Evolutionary conservation across 92 coral and sea anemone genomes (phyloP).

Genomic region (Palythoa heliodiscus): DNA sequence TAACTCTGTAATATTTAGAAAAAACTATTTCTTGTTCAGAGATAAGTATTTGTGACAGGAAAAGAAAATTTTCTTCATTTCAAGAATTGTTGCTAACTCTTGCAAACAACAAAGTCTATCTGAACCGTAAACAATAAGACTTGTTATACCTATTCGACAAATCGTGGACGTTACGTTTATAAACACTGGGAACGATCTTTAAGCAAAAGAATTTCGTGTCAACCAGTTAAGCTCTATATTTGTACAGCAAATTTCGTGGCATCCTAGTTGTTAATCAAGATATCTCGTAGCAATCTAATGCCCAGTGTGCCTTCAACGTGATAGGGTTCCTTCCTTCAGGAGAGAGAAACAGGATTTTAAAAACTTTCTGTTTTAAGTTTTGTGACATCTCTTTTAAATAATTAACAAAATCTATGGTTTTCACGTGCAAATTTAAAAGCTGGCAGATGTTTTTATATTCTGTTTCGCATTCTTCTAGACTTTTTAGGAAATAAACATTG

Average conservation of each 20-base stretch:
- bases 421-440: not conserved
- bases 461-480: too few species aligned
- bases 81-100: not conserved
- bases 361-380: not conserved
- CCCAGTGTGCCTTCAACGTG: not conserved
- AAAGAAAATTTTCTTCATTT: not conserved
- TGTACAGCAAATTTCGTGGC: not conserved
- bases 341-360: not conserved
- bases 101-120: not conserved
- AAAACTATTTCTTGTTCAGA: not conserved
- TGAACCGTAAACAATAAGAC: not conserved
- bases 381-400: constrained; percentile 11
- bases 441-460: not conserved
- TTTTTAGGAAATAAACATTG: not conserved
- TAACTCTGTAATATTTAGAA: not conserved
- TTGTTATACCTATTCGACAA: not conserved
- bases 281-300: not conserved
- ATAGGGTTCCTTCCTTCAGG: constrained; percentile 14
- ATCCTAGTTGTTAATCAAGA: not conserved
- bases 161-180: not conserved
- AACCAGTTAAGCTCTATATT: not conserved
- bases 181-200: not conserved
- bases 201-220: not conserved
- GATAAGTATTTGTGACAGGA: not conserved
- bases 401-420: constrained; percentile 9